Conservation (phyloP, 2,888 invertebrate species). For the Hemithea aestivaria region DNA sequence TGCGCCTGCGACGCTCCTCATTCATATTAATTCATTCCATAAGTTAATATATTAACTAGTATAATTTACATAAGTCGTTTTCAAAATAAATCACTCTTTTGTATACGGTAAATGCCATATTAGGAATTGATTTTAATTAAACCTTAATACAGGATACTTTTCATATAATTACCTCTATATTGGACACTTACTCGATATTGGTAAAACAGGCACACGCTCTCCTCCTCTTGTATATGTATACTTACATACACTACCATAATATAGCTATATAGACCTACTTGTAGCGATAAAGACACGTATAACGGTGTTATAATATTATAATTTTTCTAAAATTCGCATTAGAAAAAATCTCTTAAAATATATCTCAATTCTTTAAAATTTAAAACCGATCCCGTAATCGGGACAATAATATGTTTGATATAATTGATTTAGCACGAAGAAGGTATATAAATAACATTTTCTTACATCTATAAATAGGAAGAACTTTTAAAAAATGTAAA, state of each 20-base stretch:
- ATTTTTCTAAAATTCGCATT: conserved; percentile 61
- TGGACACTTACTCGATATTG: conserved; percentile 50
- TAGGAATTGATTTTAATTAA: conserved; percentile 70
- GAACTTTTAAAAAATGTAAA: conserved; percentile 64
- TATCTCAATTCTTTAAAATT: conserved; percentile 65
- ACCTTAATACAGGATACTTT: conserved; percentile 42
- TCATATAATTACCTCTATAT: conserved; percentile 28
- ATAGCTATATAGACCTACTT: conserved; percentile 54
- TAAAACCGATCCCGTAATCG: conserved; percentile 37
- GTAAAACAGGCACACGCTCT: conserved; percentile 59
- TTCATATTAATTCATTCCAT: conserved; percentile 42
- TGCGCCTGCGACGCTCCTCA: conserved; percentile 24
- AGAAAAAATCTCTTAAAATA: conserved; percentile 78
- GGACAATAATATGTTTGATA: conserved; percentile 51
- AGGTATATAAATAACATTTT: conserved; percentile 64
- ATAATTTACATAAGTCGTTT: conserved; percentile 63
- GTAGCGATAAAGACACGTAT: conserved; percentile 69
- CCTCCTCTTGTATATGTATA: conserved; percentile 37
- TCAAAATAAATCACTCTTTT: conserved; percentile 66
- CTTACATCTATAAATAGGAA: conserved; percentile 70
- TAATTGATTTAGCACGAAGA: conserved; percentile 49
- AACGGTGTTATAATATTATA: conserved; percentile 56
- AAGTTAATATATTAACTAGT: conserved; percentile 61
- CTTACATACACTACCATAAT: conserved; percentile 43
- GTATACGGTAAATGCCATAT: conserved; percentile 77